Percentiles rank a stretch among this genome's conserved stretches.
Conservation (phyloP, 1,140 invertebrate species). For the Bombus superbus region DNA sequence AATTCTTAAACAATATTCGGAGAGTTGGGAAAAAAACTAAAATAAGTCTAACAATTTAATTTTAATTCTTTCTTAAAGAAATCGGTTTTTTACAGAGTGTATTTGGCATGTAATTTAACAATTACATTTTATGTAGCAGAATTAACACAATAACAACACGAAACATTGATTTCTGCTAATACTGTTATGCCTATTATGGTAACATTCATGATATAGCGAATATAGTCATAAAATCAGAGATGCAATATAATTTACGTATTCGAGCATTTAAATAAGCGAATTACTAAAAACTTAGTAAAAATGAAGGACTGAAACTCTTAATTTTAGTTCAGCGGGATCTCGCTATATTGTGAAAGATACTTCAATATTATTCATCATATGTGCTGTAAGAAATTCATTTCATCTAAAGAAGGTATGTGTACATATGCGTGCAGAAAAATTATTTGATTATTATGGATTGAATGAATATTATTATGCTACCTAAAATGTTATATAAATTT, state of each 20-base stretch:
- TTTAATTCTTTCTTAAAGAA: constrained; percentile 36
- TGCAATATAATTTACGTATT: neutral
- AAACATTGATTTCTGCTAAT: neutral
- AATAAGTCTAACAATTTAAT: constrained; percentile 35
- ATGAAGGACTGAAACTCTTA: neutral
- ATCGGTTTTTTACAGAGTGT: constrained; percentile 21
- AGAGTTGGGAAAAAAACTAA: neutral
- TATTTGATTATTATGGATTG: constrained; percentile 1
- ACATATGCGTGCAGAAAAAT: constrained; percentile 1
- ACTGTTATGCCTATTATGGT: neutral
- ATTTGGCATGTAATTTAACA: constrained; percentile 38
- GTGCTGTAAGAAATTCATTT: neutral
- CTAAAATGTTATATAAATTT: constrained; percentile 4
- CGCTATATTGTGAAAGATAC: neutral
- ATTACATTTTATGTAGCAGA: neutral
- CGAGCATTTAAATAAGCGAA: neutral
- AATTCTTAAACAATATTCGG: constrained; percentile 48
- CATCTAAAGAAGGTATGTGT: neutral
- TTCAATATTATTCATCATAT: constrained; percentile 18
- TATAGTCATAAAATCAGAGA: neutral
- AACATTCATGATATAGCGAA: neutral
- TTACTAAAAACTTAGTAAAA: neutral
- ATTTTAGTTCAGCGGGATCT: neutral
- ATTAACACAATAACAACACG: neutral
- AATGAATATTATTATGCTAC: constrained; percentile 1